Percentiles rank a stretch among this genome's conserved stretches.
Evolutionary conservation across 2,797 vertebrate genomes (phyloP).

Genomic region (Mionectes olivaceus): DNA sequence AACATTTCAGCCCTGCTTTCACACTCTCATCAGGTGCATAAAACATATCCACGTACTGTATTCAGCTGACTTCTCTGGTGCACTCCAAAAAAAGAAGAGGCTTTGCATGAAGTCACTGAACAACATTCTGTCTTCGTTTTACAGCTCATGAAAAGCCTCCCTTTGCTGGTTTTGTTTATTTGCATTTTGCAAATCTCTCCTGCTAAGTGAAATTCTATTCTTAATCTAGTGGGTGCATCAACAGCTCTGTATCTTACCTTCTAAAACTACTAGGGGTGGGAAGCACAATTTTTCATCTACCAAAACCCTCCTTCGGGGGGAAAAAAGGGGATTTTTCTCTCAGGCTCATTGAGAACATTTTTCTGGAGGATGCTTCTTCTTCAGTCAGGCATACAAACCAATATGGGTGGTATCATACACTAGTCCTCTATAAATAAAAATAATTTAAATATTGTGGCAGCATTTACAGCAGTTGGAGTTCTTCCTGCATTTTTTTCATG

Average conservation of each 20-base stretch:
- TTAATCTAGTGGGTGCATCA: neutral
- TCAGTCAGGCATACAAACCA: neutral
- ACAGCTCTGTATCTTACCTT: neutral
- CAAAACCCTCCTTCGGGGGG: neutral
- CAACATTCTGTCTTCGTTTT: neutral
- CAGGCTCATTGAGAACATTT: neutral
- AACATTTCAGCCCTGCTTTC: neutral
- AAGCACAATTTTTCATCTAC: neutral
- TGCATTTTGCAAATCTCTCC: neutral
- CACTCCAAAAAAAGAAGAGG: neutral
- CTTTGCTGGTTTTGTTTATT: neutral
- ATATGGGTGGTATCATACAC: neutral
- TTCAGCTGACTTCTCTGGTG: neutral
- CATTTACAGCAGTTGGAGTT: neutral
- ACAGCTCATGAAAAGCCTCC: neutral
- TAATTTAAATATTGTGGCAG: neutral
- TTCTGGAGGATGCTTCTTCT: neutral
- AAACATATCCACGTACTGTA: neutral
- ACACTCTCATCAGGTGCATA: neutral
- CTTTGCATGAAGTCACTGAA: neutral
- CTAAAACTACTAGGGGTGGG: neutral
- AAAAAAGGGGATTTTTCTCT: fast-evolving
- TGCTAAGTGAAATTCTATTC: neutral
- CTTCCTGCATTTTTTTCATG: neutral
- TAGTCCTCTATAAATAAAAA: neutral